These are phyloP conservation scores for Drosophila mauritiana DNA, from an alignment of 1,140 invertebrate species.

Conservation along the genomic window DNA sequence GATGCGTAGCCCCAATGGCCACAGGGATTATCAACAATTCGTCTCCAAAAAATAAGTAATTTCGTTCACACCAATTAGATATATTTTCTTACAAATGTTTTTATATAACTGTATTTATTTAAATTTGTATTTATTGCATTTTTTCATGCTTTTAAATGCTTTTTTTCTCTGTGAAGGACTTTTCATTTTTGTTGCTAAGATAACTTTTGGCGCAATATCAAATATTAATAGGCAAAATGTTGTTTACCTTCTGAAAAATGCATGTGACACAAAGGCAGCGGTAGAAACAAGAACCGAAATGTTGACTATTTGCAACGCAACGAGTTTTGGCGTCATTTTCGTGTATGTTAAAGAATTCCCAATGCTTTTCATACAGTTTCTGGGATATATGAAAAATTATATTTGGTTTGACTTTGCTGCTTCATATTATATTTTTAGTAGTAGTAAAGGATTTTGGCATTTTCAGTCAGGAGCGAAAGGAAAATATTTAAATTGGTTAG, in stretches of 20 bases:
- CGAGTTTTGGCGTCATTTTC: constrained; percentile 54
- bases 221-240: constrained; percentile 46
- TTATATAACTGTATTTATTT: background rate
- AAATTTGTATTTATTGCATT: background rate
- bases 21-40: background rate
- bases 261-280: constrained; percentile 27
- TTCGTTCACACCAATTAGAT: background rate
- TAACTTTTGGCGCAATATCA: constrained; percentile 29
- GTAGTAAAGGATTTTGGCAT: constrained; percentile 64
- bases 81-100: background rate
- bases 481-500: constrained; percentile 11
- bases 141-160: background rate
- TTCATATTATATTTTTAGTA: constrained; percentile 13
- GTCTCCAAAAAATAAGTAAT: no score
- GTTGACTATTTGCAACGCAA: constrained; percentile 48
- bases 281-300: constrained; percentile 20
- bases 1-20: constrained; percentile 8
- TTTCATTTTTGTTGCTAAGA: background rate
- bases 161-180: background rate
- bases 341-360: constrained; percentile 27
- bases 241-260: constrained; percentile 53
- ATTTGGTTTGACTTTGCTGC: constrained; percentile 8
- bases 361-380: constrained; percentile 1
- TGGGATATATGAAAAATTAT: constrained; percentile 46
- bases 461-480: constrained; percentile 55